Evolutionary conservation across 2,797 vertebrate species (phyloP).

Genomic region (Fratercula arctica): DNA sequence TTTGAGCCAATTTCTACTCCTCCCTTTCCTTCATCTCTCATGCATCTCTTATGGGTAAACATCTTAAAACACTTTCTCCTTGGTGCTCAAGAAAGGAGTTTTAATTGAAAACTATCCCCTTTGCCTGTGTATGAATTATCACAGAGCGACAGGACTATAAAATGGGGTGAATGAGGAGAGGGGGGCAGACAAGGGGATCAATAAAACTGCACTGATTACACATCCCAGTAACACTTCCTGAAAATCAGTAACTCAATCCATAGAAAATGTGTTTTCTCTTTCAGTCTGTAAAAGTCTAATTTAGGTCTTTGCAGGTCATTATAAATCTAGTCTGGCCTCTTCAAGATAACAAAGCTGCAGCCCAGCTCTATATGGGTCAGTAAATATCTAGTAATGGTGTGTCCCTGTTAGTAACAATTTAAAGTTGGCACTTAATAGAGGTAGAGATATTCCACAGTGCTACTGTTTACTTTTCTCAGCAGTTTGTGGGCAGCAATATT

Average conservation of each 20-base stretch:
- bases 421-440: neutral
- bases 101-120: neutral
- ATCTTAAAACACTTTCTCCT: neutral
- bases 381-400: neutral
- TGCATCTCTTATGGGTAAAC: neutral
- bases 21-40: neutral
- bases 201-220: neutral
- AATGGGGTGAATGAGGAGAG: neutral
- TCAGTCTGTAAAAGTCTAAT: neutral
- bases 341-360: neutral
- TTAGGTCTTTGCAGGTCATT: neutral
- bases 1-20: neutral
- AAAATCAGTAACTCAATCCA: neutral
- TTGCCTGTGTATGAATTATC: neutral
- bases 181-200: neutral
- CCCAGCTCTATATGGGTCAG: neutral
- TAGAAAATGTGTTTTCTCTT: neutral
- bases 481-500: constrained; percentile 4
- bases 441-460: neutral
- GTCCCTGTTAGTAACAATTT: neutral
- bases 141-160: neutral
- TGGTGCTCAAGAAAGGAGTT: neutral
- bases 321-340: neutral
- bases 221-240: neutral
- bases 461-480: constrained; percentile 32